Conservation (phyloP, 2,113 vertebrate genomes). For the Nasalis larvatus region DNA sequence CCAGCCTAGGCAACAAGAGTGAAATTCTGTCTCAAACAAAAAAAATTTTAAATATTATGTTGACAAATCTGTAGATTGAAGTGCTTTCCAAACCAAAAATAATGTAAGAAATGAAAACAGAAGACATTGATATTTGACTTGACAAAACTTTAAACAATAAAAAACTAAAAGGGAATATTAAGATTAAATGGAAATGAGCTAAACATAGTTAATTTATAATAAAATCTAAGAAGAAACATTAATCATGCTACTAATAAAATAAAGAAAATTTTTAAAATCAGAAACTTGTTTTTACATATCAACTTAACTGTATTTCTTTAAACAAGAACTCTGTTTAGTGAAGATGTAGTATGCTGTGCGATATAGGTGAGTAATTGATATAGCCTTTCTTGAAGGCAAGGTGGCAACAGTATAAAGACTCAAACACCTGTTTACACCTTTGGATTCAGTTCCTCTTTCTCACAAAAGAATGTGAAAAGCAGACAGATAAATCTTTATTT, state of each 20-base stretch:
- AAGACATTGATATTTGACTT: too few relatives aligned
- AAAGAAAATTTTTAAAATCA: background rate
- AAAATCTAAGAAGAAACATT: background rate
- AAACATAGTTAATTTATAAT: too few relatives aligned
- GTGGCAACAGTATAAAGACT: background rate
- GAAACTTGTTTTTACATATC: background rate
- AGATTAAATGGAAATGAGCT: too few relatives aligned
- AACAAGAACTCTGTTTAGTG: background rate
- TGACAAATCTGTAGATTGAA: too few relatives aligned
- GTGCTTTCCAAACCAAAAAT: too few relatives aligned
- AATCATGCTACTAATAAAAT: background rate
- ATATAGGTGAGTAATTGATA: background rate
- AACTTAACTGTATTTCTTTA: background rate
- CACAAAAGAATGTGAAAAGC: background rate
- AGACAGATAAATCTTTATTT: background rate
- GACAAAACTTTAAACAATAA: too few relatives aligned
- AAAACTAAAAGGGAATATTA: too few relatives aligned
- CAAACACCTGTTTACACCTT: background rate
- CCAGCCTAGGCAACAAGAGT: too few relatives aligned
- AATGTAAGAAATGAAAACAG: too few relatives aligned
- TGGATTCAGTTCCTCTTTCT: background rate
- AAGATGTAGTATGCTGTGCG: background rate
- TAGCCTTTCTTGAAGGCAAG: background rate
- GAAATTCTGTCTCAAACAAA: too few relatives aligned
- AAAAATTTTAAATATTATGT: too few relatives aligned